Evolutionary conservation across 2,113 vertebrate genomes (phyloP).

Genomic region (Platysternon megacephalum): DNA sequence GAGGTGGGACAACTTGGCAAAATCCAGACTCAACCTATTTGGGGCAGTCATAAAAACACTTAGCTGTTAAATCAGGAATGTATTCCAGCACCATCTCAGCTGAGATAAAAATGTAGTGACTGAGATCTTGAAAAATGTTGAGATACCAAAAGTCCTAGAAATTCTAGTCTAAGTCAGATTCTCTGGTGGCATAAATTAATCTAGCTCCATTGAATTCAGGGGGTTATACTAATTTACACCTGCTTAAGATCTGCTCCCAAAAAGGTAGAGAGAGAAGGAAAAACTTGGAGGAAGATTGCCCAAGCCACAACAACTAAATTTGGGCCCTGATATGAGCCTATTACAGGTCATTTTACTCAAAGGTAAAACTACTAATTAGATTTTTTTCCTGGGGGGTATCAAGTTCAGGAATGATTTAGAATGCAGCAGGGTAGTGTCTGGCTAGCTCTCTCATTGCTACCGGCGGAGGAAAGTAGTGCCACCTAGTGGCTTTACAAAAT

Average conservation of each 20-base stretch:
- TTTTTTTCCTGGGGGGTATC: not conserved
- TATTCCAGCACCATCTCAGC: not conserved
- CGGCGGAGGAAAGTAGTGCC: constrained; percentile 34
- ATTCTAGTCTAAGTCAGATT: not conserved
- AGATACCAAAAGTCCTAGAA: not conserved
- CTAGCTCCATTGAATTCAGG: not conserved
- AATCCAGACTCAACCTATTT: not conserved
- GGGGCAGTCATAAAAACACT: not conserved
- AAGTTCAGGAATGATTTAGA: not conserved
- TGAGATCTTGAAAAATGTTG: not conserved
- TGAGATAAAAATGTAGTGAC: not conserved
- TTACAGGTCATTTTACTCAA: not conserved
- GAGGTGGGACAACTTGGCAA: not conserved
- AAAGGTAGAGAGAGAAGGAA: not conserved
- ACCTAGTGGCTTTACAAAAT: constrained; percentile 35
- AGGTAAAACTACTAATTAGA: not conserved
- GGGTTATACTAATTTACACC: not conserved
- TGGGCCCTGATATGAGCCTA: not conserved
- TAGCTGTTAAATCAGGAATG: not conserved
- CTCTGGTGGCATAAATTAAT: not conserved
- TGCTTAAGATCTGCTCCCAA: rapidly evolving
- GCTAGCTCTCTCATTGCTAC: not conserved
- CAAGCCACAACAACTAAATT: not conserved
- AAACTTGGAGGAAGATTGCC: not conserved
- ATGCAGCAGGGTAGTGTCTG: not conserved